Evolutionary conservation across 2,113 vertebrate genomes (phyloP).

Genomic region (Nyctibius bracteatus): DNA sequence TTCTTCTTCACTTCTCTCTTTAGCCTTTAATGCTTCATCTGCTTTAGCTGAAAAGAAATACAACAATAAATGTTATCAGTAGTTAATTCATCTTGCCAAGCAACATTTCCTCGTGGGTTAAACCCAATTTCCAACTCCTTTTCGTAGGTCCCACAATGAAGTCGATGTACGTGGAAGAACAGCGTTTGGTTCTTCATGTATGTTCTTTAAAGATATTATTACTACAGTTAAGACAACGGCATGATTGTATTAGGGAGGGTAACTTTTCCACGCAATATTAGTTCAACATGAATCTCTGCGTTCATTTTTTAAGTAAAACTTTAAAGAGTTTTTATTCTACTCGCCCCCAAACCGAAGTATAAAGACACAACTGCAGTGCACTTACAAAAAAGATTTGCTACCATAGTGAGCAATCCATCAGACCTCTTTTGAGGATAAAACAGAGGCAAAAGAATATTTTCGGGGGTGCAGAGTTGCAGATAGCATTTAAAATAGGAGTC

Average conservation of each 20-base stretch:
- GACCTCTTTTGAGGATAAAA: not conserved
- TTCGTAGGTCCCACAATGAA: not conserved
- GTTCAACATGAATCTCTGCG: rapidly evolving
- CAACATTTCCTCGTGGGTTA: not conserved
- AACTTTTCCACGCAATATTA: not conserved
- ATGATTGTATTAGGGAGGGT: rapidly evolving
- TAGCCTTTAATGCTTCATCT: constrained; percentile 90
- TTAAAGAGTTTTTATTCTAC: not conserved
- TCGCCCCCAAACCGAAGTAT: rapidly evolving
- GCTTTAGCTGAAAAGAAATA: constrained; percentile 84
- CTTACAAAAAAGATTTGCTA: not conserved
- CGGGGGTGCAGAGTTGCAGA: not conserved
- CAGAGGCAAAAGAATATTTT: not conserved
- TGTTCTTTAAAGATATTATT: not conserved
- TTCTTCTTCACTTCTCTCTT: constrained; percentile 89
- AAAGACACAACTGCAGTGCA: rapidly evolving
- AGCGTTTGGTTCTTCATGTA: not conserved
- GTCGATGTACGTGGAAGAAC: rapidly evolving
- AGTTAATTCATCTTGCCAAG: not conserved
- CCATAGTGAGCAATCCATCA: not conserved
- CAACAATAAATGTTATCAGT: not conserved
- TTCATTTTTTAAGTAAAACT: not conserved
- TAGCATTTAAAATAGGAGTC: not conserved
- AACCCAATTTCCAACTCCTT: not conserved
- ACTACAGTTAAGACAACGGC: not conserved